Percentiles rank a stretch among this genome's conserved stretches.
Evolutionary conservation across 2,888 invertebrate genomes (phyloP).

Genomic region (Mythimna albipuncta): DNA sequence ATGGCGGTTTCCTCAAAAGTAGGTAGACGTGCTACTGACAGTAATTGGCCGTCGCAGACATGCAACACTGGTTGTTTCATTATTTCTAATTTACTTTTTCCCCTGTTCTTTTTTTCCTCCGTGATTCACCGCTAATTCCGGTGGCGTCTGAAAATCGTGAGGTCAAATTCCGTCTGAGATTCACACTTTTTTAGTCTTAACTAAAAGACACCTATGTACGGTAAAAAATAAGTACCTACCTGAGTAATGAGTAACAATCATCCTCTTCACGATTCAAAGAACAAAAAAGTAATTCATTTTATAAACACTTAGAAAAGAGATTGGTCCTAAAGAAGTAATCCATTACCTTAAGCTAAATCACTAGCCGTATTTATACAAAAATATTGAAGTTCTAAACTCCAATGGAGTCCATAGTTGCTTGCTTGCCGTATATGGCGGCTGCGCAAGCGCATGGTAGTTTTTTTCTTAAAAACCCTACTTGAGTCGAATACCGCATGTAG

Average conservation of each 20-base stretch:
- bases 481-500: constrained; percentile 60
- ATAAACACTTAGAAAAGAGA: neutral
- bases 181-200: constrained; percentile 11
- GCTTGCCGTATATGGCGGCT: constrained; percentile 63
- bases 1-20: constrained; percentile 53
- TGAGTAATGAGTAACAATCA: constrained; percentile 18
- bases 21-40: constrained; percentile 46
- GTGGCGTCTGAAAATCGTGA: constrained; percentile 40
- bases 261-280: neutral
- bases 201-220: neutral
- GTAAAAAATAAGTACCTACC: constrained; percentile 3
- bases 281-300: neutral
- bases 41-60: constrained; percentile 50
- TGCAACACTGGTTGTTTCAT: constrained; percentile 45
- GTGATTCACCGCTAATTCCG: constrained; percentile 20
- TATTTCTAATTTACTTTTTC: constrained; percentile 56
- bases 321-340: constrained; percentile 7
- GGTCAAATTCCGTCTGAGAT: constrained; percentile 14
- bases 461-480: constrained; percentile 69
- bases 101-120: constrained; percentile 6
- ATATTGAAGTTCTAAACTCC: constrained; percentile 56
- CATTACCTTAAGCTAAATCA: constrained; percentile 40
- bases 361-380: constrained; percentile 41
- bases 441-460: constrained; percentile 55
- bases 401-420: constrained; percentile 61